Base-by-base conservation (phyloP, 2,797 vertebrate genomes). In the Glossophaga mutica region DNA sequence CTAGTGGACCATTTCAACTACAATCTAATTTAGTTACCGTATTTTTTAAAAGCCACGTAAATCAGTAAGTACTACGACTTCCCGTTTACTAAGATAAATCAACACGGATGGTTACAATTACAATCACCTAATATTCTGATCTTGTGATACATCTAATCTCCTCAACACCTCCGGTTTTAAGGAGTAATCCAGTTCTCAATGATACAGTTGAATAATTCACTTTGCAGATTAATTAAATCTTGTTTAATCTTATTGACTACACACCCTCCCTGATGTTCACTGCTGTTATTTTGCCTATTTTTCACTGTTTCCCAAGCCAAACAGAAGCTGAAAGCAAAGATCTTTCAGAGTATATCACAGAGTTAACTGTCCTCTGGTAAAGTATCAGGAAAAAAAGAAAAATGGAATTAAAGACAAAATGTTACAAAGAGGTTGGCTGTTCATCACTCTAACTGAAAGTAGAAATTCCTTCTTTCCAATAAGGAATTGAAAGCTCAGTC, bases 371-470 rank as follows among this genome's bases (percentile, higher is more conserved):
- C 18, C 24, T 21, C 50, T 87, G 24, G 2, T 71, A 81, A 39
- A 19, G 26, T 65, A 46, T 90, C 4, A 67, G 65, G 10, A 4
- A 19, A 77, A 65, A 84, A n/a, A 48, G 22, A 55, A 78, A 78
- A 62, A 29, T n/a, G 7, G 18, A 81, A 67, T 24, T 12, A 70
- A 77, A 59, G 29, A 71, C 16, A 83, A 96, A 92, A 57, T 55
- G 29, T 70, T 52, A 48, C 1, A 67, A 81, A 91, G 48, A 59
- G 46, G n/a, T 39, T 65, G 50, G 21, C 12, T 87, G 18, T 57
- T 92, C 26, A 65, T 71, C 82, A 92, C 14, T 81, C 32, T 92
- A 91, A 93, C 29, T 81, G 52, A 87, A 92, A 96, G 91, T 52
- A 42, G 50, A 52, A 52, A 52, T 8, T 52, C 50, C 1, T 84